phyloP scores from a whole-genome alignment of 1,140 invertebrate species.

The Homarus americanus region DNA sequence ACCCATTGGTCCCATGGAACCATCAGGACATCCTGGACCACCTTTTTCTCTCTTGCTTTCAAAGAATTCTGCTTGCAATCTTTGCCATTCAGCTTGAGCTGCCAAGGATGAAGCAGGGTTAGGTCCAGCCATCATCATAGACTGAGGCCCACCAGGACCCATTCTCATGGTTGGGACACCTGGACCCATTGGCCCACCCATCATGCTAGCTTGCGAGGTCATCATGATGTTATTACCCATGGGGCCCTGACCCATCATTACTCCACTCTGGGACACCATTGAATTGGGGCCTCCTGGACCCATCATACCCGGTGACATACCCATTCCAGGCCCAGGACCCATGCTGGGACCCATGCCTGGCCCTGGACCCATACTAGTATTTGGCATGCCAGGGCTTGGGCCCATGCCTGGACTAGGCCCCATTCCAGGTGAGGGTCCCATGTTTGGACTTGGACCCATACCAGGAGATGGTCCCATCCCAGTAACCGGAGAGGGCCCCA shows the following conservation, averaged over 20 bases:
- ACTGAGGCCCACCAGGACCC: conserved; percentile 83
- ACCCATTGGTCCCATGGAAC: conserved; percentile 75
- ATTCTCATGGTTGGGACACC: conserved; percentile 74
- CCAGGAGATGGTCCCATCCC: conserved; percentile 74
- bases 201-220: conserved; percentile 73
- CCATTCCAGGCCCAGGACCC: conserved; percentile 70
- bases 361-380: conserved; percentile 53
- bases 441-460: conserved; percentile 77
- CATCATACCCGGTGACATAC: conserved; percentile 77
- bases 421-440: conserved; percentile 73
- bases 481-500: conserved; percentile 68
- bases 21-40: conserved; percentile 71
- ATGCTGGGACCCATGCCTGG: conserved; percentile 72
- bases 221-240: conserved; percentile 76
- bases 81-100: conserved; percentile 91
- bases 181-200: conserved; percentile 75
- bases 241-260: conserved; percentile 76
- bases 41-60: conserved; percentile 83
- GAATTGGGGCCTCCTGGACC: conserved; percentile 78
- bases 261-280: conserved; percentile 74
- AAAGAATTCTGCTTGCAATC: conserved; percentile 90
- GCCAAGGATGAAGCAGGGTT: conserved; percentile 80
- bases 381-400: conserved; percentile 65
- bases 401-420: conserved; percentile 74
- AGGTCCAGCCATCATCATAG: conserved; percentile 78